phyloP scores from a whole-genome alignment of 1,140 invertebrate species.

The Plectrocnemia conspersa region DNA sequence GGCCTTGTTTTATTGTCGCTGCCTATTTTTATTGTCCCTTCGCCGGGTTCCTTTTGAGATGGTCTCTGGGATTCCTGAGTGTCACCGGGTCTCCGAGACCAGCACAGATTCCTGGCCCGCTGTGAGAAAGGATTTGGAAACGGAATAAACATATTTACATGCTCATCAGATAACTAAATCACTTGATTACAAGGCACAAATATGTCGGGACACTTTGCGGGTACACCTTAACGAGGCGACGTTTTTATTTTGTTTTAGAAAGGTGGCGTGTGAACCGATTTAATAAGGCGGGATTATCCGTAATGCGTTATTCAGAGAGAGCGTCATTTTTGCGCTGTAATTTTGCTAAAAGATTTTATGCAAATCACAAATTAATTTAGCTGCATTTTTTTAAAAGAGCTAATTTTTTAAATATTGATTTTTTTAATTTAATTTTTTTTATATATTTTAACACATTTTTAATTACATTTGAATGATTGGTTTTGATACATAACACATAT shows the following conservation, averaged over 20 bases:
- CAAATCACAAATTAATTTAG: too few relatives aligned
- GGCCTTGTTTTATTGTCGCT: conserved; percentile 16
- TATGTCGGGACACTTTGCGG: conserved; percentile 3
- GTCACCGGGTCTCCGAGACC: conserved; percentile 1
- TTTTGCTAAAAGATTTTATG: too few relatives aligned
- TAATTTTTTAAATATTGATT: too few relatives aligned
- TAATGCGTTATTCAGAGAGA: too few relatives aligned
- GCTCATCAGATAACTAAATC: conserved; percentile 24
- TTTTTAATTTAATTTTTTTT: too few relatives aligned
- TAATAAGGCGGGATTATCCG: too few relatives aligned
- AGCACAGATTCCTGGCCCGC: not conserved
- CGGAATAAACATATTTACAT: conserved; percentile 25
- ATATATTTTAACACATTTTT: too few relatives aligned
- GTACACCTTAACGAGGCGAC: not conserved
- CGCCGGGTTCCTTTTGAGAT: not conserved
- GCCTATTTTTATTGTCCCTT: conserved; percentile 9
- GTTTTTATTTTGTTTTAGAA: not conserved
- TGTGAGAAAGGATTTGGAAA: conserved; percentile 18
- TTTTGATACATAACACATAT: too few relatives aligned
- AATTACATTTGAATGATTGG: too few relatives aligned
- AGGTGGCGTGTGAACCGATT: too few relatives aligned
- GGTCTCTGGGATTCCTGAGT: conserved; percentile 14
- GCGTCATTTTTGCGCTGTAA: too few relatives aligned
- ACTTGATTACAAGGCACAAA: conserved; percentile 20
- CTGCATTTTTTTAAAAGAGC: too few relatives aligned